A percentile compares a stretch with the other conserved stretches of the same genome.
phyloP scores from a whole-genome alignment of 2,113 vertebrate species.

The Planiliza haematocheilus region DNA sequence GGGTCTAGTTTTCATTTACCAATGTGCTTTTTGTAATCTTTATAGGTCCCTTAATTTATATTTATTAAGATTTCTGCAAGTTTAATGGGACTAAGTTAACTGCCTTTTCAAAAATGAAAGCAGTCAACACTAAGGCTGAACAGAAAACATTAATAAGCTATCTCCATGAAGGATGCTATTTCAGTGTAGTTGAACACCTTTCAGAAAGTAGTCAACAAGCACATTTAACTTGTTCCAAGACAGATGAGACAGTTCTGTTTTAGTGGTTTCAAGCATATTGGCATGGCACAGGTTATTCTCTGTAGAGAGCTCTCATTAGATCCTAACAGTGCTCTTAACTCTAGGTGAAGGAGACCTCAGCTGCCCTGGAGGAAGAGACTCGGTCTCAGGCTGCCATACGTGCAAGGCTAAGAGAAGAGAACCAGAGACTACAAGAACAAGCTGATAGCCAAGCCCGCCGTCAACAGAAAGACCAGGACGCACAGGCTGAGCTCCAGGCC shows the following conservation, averaged over 20 bases:
- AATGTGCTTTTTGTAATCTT: neutral
- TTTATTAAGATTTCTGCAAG: neutral
- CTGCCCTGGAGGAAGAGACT: slow-evolving; percentile 83
- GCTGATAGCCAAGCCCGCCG: slow-evolving; percentile 70
- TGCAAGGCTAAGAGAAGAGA: slow-evolving; percentile 84
- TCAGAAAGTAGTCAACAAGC: neutral
- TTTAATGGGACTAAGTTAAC: neutral
- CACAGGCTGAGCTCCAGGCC: slow-evolving; percentile 83
- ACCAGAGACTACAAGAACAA: slow-evolving; percentile 83
- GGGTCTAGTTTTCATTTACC: neutral
- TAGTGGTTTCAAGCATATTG: neutral
- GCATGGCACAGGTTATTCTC: neutral
- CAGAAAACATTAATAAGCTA: neutral
- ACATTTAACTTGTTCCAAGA: neutral
- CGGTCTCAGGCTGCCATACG: slow-evolving; percentile 81
- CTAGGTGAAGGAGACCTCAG: slow-evolving; percentile 79
- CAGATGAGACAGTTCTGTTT: neutral
- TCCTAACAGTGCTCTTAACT: slow-evolving; percentile 16
- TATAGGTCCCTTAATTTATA: neutral
- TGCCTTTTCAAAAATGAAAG: slow-evolving; percentile 3
- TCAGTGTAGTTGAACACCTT: neutral
- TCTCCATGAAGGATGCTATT: neutral
- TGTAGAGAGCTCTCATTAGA: slow-evolving; percentile 4
- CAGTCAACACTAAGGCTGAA: neutral
- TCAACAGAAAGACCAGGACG: slow-evolving; percentile 76